A percentile compares a stretch with the other conserved stretches of the same genome.
phyloP scores from a whole-genome alignment of 2,797 vertebrate species.

The Ataeniobius toweri region DNA sequence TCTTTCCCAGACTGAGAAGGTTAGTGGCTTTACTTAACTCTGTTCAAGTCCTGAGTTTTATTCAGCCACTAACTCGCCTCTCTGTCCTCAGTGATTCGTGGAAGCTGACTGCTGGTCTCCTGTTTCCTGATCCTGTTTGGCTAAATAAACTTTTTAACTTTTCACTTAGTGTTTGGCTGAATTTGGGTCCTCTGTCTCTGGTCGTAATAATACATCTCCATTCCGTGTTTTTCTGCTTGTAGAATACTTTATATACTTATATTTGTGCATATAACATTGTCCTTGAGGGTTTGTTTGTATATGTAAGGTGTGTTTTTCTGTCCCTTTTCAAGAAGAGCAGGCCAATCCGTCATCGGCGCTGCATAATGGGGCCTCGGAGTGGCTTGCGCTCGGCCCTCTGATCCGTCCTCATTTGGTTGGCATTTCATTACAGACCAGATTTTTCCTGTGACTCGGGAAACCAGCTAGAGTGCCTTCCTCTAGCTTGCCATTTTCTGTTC shows the following conservation, averaged over 20 bases:
- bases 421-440: slow-evolving; percentile 78
- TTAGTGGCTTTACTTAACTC: too few species aligned
- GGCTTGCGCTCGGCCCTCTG: slow-evolving; percentile 70
- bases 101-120: too few species aligned
- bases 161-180: too few species aligned
- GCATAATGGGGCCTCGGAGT: slow-evolving; percentile 79
- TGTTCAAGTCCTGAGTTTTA: too few species aligned
- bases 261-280: slow-evolving; percentile 37
- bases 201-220: slow-evolving; percentile 9
- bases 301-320: slow-evolving; percentile 44
- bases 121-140: too few species aligned
- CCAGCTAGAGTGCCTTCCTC: slow-evolving; percentile 41
- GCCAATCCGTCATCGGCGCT: slow-evolving; percentile 78
- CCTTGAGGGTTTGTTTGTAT: slow-evolving; percentile 49
- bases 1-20: too few species aligned
- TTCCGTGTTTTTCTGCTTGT: too few species aligned
- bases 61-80: too few species aligned
- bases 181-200: too few species aligned
- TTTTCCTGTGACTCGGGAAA: slow-evolving; percentile 62
- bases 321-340: slow-evolving; percentile 58
- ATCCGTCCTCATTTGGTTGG: slow-evolving; percentile 86
- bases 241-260: not conserved
- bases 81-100: too few species aligned
- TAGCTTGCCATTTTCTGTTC: slow-evolving; percentile 40
- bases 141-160: too few species aligned